A percentile compares a stretch with the other conserved stretches of the same genome.
Conservation (phyloP, 2,113 vertebrate genomes). For the Jaculus jaculus region DNA sequence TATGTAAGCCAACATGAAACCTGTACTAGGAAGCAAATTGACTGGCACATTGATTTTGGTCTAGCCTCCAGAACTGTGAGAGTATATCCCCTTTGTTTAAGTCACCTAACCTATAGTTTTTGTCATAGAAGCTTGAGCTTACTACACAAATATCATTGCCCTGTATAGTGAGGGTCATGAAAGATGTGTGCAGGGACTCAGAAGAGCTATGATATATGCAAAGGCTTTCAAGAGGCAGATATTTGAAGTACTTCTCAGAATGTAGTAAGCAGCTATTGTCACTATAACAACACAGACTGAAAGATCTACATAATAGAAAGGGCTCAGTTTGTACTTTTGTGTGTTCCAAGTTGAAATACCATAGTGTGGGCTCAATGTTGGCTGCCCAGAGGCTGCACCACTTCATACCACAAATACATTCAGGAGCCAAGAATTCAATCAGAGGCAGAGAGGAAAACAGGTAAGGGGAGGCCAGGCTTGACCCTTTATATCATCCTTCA, state of each 20-base stretch:
- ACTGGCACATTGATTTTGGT: background rate
- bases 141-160: too few relatives aligned
- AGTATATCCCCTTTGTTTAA: background rate
- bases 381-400: rapidly evolving
- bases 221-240: background rate
- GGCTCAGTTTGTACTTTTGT: too few relatives aligned
- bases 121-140: background rate
- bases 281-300: background rate
- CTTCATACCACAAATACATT: background rate
- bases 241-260: background rate
- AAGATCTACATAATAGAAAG: background rate
- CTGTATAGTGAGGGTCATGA: too few relatives aligned
- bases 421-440: background rate
- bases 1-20: background rate
- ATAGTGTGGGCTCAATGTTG: background rate
- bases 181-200: background rate
- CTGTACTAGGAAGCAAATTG: background rate
- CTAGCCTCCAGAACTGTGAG: too few relatives aligned
- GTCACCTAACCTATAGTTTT: background rate
- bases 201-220: background rate
- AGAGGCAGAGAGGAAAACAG: background rate
- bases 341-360: background rate
- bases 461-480: background rate
- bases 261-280: background rate
- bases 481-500: background rate